These are phyloP conservation scores for Drosophila sturtevanti DNA, from an alignment of 1,140 invertebrate species.

Conservation along the genomic window DNA sequence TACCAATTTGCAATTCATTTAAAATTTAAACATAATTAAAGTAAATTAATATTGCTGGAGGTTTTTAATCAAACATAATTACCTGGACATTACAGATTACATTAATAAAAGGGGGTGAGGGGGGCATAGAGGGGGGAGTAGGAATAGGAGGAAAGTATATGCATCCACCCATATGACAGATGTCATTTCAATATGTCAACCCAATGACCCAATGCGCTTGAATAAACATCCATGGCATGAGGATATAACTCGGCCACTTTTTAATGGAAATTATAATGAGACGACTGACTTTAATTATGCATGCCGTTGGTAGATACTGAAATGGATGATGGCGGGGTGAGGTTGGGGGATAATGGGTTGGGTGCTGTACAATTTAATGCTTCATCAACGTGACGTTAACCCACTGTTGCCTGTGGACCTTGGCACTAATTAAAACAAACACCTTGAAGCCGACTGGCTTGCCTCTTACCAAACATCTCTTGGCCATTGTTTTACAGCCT, in stretches of 20 bases:
- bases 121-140: neutral
- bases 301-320: constrained; percentile 18
- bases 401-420: constrained; percentile 45
- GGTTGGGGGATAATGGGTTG: constrained; percentile 14
- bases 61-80: constrained; percentile 77
- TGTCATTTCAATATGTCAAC: constrained; percentile 62
- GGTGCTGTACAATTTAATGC: constrained; percentile 66
- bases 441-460: constrained; percentile 22
- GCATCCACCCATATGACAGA: constrained; percentile 40
- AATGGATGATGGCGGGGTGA: neutral
- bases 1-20: neutral
- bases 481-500: constrained; percentile 30
- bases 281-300: constrained; percentile 70
- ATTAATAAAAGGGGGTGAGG: constrained; percentile 48
- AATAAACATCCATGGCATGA: neutral
- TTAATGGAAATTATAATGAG: constrained; percentile 81
- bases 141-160: neutral
- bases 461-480: constrained; percentile 29
- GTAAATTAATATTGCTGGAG: constrained; percentile 49
- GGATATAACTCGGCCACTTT: constrained; percentile 49
- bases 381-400: constrained; percentile 66
- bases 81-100: constrained; percentile 60
- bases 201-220: constrained; percentile 16
- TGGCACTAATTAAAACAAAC: constrained; percentile 74
- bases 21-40: constrained; percentile 62